Evolutionary conservation across 2,888 invertebrate species (phyloP), one percentile per base, ranked within the genome.

Genomic region (Lepeophtheirus nordmannii): DNA sequence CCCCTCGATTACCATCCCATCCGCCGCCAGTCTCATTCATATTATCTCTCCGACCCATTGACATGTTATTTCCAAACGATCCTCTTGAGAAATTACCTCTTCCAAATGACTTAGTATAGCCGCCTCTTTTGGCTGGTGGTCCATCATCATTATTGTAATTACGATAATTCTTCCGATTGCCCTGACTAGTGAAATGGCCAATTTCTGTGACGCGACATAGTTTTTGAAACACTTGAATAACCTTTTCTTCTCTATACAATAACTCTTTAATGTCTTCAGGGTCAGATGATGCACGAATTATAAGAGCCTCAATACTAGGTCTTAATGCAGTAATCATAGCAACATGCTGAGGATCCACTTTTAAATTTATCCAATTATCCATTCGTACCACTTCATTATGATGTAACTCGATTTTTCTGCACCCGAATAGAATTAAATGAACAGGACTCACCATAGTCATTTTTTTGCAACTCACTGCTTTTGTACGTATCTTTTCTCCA

Each of bases 401-500:
- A 1, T 85, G 78, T 73, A 83, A 83, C 72, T 91, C 89, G 0
- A 88, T 84, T 77, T 88, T 89, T 61, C 91, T 82, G n/a, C 86
- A 85, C 0, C 89, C 96, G 75, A 97, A 96, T 53, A 98, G 78
- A 70, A 98, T 75, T 57, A 98, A 78, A 74, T 97, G 94, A 69
- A 97, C 77, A 0, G 97, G 93, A 0, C 92, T 84, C 9, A 97
- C 88, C 91, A 94, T 94, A 1, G 91, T 88, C 82, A 89, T 83
- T 78, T 94, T 93, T 74, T 97, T 97, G 76, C 96, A 96, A 14
- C 89, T 87, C 62, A 98, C 91, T 0, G 94, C 93, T 66, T 90
- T 81, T 0, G 96, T 94, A 66, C 96, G 84, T 67, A 97, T 90
- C 81, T 98, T 98, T 78, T 98, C 97, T 0, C 96, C 94, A 76